Percentiles rank a stretch among this genome's conserved stretches.
These are phyloP conservation scores for Polyploca ridens DNA, from an alignment of 2,888 invertebrate species.

Conservation along the genomic window DNA sequence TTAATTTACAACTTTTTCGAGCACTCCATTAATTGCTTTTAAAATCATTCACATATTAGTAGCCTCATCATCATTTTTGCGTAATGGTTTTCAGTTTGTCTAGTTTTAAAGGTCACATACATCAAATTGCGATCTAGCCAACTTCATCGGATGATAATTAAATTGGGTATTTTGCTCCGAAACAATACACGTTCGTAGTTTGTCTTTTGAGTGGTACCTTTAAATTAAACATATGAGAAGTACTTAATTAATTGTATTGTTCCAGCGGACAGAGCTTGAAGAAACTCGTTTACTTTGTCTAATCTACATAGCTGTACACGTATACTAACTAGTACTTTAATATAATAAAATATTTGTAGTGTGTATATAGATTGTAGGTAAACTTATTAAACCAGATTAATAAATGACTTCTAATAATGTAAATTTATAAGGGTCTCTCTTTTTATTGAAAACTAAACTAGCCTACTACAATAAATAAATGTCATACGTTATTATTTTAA, in stretches of 20 bases:
- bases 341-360: neutral
- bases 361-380: too few relatives aligned
- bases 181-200: constrained; percentile 4
- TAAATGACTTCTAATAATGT: too few relatives aligned
- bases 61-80: neutral
- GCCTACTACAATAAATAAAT: too few relatives aligned
- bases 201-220: neutral
- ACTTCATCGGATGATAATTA: neutral
- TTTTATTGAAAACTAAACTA: too few relatives aligned
- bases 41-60: neutral
- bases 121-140: neutral
- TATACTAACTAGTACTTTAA: neutral
- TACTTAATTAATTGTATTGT: neutral
- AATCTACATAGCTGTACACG: too few relatives aligned
- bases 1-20: neutral
- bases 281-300: too few relatives aligned
- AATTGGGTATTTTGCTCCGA: neutral
- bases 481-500: too few relatives aligned
- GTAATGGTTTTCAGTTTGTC: neutral
- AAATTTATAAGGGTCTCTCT: too few relatives aligned
- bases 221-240: neutral
- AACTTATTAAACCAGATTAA: too few relatives aligned
- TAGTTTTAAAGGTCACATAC: neutral
- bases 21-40: neutral
- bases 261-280: neutral